Conservation (phyloP, 2,888 invertebrate genomes). For the Aporophyla nigra region DNA sequence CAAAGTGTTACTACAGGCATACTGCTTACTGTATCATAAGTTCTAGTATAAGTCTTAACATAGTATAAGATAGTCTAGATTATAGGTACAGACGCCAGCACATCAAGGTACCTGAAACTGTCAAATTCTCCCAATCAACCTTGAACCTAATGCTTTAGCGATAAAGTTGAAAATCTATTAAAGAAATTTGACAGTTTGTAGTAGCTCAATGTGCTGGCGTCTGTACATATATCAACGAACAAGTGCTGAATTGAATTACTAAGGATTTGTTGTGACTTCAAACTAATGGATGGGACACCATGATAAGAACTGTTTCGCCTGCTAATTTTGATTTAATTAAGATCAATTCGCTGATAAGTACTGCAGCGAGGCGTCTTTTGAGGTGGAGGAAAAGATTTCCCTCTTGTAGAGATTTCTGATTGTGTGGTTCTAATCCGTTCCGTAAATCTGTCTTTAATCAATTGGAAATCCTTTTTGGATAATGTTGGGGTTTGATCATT, state of each 20-base stretch:
- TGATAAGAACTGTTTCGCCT: slow-evolving; percentile 40
- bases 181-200: too few species aligned
- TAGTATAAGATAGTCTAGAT: neutral
- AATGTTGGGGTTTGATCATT: neutral
- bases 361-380: neutral
- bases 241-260: slow-evolving; percentile 8
- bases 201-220: too few species aligned
- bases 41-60: neutral
- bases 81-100: too few species aligned
- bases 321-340: slow-evolving; percentile 52
- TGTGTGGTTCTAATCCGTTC: slow-evolving; percentile 24
- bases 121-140: too few species aligned
- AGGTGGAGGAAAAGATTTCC: slow-evolving; percentile 20
- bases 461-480: slow-evolving; percentile 24
- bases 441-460: slow-evolving; percentile 29
- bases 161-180: too few species aligned
- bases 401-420: slow-evolving; percentile 13
- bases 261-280: slow-evolving; percentile 14
- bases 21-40: neutral
- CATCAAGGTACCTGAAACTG: too few species aligned
- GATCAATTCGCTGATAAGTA: slow-evolving; percentile 38
- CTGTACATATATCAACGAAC: slow-evolving; percentile 5
- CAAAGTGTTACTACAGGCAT: too few species aligned
- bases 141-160: too few species aligned
- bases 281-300: slow-evolving; percentile 31